These are phyloP conservation scores for Folsomia manolachei DNA, from an alignment of 2,888 invertebrate genomes.

Conservation along the genomic window DNA sequence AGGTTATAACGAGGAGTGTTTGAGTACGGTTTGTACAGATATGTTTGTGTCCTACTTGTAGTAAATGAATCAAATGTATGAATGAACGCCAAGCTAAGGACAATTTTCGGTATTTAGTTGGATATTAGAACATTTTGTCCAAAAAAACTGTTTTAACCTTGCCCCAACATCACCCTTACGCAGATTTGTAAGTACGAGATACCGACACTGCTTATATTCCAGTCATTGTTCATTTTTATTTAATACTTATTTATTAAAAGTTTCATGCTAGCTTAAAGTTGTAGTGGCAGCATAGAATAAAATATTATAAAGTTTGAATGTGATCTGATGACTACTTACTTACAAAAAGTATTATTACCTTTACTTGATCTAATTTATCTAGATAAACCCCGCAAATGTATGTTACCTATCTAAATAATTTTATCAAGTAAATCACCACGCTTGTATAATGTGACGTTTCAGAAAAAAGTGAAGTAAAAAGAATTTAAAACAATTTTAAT, in stretches of 20 bases:
- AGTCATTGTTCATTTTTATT: conserved; percentile 1
- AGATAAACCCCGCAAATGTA: conserved; percentile 1
- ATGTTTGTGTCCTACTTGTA: no score
- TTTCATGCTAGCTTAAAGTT: not conserved
- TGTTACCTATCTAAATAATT: conserved; percentile 10
- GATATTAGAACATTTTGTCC: not conserved
- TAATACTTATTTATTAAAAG: not conserved
- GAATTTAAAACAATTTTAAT: not conserved
- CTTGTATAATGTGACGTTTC: not conserved
- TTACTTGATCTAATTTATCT: not conserved
- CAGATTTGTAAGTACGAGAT: no score
- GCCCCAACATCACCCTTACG: not conserved
- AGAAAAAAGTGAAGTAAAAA: no score
- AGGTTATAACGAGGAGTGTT: no score
- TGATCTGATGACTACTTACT: conserved; percentile 1
- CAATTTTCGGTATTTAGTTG: no score
- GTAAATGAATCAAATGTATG: no score
- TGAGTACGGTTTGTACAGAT: no score
- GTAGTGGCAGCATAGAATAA: not conserved
- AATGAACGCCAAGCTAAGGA: no score
- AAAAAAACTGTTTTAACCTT: not conserved
- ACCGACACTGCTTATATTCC: conserved; percentile 2
- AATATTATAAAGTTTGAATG: not conserved
- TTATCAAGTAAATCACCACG: not conserved
- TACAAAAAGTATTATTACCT: conserved; percentile 5